Evolutionary conservation across 2,113 vertebrate species (phyloP), one percentile per base, ranked within the genome.

Genomic region (Prionailurus bengalensis): DNA sequence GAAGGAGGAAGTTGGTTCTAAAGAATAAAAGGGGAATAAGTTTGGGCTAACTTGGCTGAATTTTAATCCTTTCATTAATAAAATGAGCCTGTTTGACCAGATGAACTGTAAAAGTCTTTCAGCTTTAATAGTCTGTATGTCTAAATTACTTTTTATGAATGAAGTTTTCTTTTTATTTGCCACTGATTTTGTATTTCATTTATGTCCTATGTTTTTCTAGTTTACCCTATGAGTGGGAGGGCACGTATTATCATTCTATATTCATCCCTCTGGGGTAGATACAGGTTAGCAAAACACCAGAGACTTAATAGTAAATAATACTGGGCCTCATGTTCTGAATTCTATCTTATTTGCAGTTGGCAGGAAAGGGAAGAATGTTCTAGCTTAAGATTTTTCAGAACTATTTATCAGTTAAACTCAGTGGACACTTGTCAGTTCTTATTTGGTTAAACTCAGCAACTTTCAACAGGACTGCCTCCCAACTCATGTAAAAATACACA

Each of bases 11-110:
- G 14, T 15, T 91, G 48, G 92, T 27, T 33, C 83, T 51, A 88
- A 91, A 81, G 45, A 92, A 80, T 39, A 78, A 94, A 89, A 84
- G 21, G 27, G 8, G 74, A 83, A 10, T 42, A 66, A 81, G 13
- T 78, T 76, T 66, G 58, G n/a, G 58, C 29, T 91, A 70, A 76
- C 31, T 82, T 81, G 39, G 19, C 65, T 89, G 29, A 93, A 55
- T 19, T 73, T 81, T 81, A 91, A 92, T 91, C 96, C 39, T 68
- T 29, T 96, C n/a, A 51, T 97, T 93, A 81, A 92, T 78, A 86
- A 96, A 96, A 94, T 85, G 86, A 93, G 27, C 3, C 42, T 14
- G 8, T 89, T 74, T 55, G 29, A 84, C 25, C 53, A 83, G 27
- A 83, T 88, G 33, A 63, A 94, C 39, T 19, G 1, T n/a, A 74